Conservation (phyloP, 1,140 invertebrate genomes). For the Drosophila aff. region DNA sequence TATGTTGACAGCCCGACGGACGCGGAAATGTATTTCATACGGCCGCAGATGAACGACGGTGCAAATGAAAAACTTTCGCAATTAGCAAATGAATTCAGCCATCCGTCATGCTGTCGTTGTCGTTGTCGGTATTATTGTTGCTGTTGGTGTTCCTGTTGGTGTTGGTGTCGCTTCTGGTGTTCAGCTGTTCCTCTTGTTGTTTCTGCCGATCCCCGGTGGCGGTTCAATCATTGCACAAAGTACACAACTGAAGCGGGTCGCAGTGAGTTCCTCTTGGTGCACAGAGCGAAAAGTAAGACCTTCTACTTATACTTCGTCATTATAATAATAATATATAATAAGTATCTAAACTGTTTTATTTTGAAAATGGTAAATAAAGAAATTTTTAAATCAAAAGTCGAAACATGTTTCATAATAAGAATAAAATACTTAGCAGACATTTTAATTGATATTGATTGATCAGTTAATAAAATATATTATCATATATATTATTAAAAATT, state of each 20-base stretch:
- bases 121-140: slow-evolving; percentile 8
- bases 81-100: slow-evolving; percentile 85
- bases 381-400: neutral
- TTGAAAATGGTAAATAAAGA: neutral
- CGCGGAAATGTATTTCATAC: slow-evolving; percentile 46
- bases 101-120: slow-evolving; percentile 78
- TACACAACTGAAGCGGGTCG: slow-evolving; percentile 17
- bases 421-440: neutral
- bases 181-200: slow-evolving; percentile 17
- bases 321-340: no score
- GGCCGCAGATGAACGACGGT: slow-evolving; percentile 30
- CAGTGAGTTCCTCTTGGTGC: neutral
- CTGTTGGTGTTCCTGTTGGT: neutral
- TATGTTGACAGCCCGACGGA: slow-evolving; percentile 60
- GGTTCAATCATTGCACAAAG: slow-evolving; percentile 72
- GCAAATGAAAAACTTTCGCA: slow-evolving; percentile 79
- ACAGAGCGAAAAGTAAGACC: neutral
- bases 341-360: no score
- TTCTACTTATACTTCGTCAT: no score
- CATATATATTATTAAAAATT: neutral
- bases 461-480: no score
- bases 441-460: neutral
- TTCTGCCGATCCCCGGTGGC: slow-evolving; percentile 65
- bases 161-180: slow-evolving; percentile 4
- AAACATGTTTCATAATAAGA: neutral